Conservation (phyloP, 2,888 invertebrate genomes). For the Aphrophora alni region DNA sequence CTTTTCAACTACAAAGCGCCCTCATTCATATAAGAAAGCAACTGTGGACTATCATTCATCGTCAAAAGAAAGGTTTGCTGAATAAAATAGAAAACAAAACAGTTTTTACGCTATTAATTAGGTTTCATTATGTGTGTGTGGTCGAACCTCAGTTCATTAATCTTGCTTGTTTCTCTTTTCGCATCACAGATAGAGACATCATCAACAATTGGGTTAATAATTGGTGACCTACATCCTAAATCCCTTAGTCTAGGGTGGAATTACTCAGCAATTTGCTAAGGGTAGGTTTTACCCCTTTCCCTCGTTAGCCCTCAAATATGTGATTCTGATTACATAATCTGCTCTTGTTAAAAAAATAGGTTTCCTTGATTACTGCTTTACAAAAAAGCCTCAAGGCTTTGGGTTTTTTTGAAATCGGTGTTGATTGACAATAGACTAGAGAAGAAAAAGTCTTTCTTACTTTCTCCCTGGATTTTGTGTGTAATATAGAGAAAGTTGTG, state of each 20-base stretch:
- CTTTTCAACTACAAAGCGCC: too few species aligned
- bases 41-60: too few species aligned
- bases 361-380: background rate
- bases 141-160: background rate
- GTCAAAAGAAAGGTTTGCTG: too few species aligned
- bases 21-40: too few species aligned
- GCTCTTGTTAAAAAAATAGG: too few species aligned
- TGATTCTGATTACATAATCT: background rate
- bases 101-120: background rate
- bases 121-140: background rate
- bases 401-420: too few species aligned
- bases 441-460: too few species aligned
- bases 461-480: too few species aligned
- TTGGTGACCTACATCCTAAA: background rate
- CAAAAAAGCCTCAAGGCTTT: too few species aligned
- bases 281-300: background rate
- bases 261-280: background rate
- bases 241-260: background rate
- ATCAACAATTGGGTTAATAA: background rate
- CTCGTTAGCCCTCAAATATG: background rate
- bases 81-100: background rate
- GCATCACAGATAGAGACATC: background rate
- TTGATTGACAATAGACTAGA: too few species aligned
- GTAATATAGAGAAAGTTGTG: too few species aligned
- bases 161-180: background rate